Conservation (phyloP, 2,888 invertebrate species). For the Cosmia trapezina region DNA sequence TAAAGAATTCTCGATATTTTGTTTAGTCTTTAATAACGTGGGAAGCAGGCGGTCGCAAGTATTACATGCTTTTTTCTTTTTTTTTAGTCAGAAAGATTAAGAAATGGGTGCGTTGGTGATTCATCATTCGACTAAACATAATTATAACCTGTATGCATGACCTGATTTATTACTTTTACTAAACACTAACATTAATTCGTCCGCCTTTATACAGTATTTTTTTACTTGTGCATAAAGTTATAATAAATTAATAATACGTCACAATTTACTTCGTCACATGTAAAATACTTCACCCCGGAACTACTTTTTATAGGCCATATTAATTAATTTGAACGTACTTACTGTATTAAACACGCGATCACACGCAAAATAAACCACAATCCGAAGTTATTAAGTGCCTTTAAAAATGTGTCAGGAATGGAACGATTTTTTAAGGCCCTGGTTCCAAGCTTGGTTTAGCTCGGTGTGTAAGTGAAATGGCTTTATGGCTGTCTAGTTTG, state of each 20-base stretch:
- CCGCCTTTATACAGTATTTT: not conserved
- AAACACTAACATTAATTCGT: not conserved
- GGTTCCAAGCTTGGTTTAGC: too few species aligned
- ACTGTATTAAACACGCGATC: constrained; percentile 23
- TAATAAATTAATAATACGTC: too few species aligned
- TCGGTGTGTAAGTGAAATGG: too few species aligned
- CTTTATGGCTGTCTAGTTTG: too few species aligned
- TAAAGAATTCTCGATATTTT: not conserved
- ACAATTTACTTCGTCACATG: not conserved
- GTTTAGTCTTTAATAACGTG: not conserved
- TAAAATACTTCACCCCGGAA: constrained; percentile 33
- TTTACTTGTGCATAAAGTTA: too few species aligned
- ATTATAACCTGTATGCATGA: not conserved
- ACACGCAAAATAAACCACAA: not conserved
- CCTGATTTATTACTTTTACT: not conserved
- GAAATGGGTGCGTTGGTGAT: not conserved
- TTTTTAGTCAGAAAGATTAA: not conserved
- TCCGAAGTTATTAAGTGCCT: not conserved
- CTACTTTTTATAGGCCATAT: constrained; percentile 3
- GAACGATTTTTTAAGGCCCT: not conserved
- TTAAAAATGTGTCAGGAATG: not conserved
- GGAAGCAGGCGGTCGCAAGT: not conserved
- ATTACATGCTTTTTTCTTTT: too few species aligned
- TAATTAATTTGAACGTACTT: constrained; percentile 2
- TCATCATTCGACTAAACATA: not conserved